These are phyloP conservation scores for Capitella teleta DNA, from an alignment of 1,140 invertebrate genomes.

Conservation along the genomic window DNA sequence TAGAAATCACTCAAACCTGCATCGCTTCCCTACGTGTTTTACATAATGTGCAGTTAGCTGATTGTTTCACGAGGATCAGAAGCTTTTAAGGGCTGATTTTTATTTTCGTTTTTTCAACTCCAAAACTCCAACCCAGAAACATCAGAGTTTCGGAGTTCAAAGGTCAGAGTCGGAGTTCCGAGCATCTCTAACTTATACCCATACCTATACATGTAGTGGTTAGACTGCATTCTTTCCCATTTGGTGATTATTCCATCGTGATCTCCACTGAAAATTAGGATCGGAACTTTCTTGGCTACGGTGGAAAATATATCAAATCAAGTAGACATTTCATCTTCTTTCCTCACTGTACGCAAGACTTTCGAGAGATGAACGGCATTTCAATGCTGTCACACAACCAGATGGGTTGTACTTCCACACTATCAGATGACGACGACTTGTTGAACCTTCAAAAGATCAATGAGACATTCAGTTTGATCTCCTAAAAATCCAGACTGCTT, in stretches of 20 bases:
- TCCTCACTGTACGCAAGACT: conserved; percentile 36
- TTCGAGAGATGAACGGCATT: conserved; percentile 28
- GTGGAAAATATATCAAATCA: conserved; percentile 10
- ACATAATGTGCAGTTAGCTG: too few species aligned
- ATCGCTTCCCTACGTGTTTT: too few species aligned
- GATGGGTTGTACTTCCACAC: conserved; percentile 41
- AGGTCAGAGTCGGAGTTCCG: too few species aligned
- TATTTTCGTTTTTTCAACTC: too few species aligned
- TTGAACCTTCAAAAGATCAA: conserved; percentile 22
- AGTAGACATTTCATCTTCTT: background rate
- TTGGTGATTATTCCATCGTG: conserved; percentile 35
- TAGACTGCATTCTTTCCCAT: conserved; percentile 42
- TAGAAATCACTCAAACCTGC: too few species aligned
- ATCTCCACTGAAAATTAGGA: conserved; percentile 38
- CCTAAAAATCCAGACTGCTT: conserved; percentile 9
- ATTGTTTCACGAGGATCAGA: too few species aligned
- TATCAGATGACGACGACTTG: conserved; percentile 32
- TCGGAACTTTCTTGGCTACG: conserved; percentile 33
- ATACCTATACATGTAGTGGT: conserved; percentile 42
- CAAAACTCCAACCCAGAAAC: too few species aligned
- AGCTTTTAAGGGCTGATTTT: too few species aligned
- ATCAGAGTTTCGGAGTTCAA: too few species aligned
- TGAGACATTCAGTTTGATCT: background rate
- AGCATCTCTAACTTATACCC: too few species aligned
- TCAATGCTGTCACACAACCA: conserved; percentile 38